Percentiles rank a stretch among this genome's conserved stretches.
Conservation (phyloP, 2,888 invertebrate species). For the Heteropelma amictum region DNA sequence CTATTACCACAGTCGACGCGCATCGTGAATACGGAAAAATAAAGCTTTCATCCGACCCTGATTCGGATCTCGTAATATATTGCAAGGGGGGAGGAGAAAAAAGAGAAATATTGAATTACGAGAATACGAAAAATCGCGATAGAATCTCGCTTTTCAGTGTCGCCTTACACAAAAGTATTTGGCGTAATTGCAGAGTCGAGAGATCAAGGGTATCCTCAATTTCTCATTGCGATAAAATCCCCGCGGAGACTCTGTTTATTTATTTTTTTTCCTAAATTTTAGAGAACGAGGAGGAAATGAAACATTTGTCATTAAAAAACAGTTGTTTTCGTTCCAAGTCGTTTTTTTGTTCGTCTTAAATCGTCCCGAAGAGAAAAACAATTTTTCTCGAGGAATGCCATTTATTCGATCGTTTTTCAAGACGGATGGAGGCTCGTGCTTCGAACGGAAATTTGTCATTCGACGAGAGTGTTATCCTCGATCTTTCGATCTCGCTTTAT, state of each 20-base stretch:
- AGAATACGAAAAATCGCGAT: constrained; percentile 14
- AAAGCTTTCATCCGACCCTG: constrained; percentile 28
- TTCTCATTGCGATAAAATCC: neutral
- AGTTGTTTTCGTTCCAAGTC: no score
- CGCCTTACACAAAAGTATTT: constrained; percentile 22
- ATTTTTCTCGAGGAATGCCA: neutral
- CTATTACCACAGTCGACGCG: neutral
- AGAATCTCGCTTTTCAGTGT: constrained; percentile 18
- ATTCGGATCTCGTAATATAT: constrained; percentile 32
- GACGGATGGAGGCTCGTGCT: constrained; percentile 33
- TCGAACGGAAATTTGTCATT: constrained; percentile 47
- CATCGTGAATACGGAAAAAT: neutral
- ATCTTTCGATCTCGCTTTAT: constrained; percentile 16
- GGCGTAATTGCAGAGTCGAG: neutral
- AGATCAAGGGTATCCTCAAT: neutral
- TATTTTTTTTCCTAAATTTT: no score
- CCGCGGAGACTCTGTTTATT: no score
- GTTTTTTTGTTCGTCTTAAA: no score
- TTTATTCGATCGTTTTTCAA: constrained; percentile 5
- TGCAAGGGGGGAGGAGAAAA: constrained; percentile 3
- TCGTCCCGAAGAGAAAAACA: neutral
- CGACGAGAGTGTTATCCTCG: constrained; percentile 11
- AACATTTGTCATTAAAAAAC: no score
- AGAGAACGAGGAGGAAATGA: no score
- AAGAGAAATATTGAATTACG: constrained; percentile 44